These are phyloP conservation scores for Ophiodon elongatus DNA, from an alignment of 2,113 vertebrate genomes.

Conservation along the genomic window DNA sequence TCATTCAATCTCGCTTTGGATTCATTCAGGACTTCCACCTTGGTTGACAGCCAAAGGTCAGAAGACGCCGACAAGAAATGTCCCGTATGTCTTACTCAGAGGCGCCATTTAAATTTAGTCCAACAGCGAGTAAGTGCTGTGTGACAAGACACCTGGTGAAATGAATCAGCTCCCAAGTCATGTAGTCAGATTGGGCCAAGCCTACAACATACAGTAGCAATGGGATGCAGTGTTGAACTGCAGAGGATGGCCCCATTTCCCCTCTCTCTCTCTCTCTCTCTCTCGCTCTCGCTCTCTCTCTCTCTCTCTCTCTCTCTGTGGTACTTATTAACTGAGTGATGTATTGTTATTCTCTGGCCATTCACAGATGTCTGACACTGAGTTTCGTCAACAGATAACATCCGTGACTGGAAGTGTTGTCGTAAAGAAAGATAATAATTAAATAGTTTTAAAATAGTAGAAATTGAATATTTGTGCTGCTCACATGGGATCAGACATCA, in stretches of 20 bases:
- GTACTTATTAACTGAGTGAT: slow-evolving; percentile 33
- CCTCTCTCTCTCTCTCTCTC: slow-evolving; percentile 35
- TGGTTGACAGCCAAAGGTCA: slow-evolving; percentile 76
- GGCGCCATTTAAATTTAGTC: slow-evolving; percentile 39
- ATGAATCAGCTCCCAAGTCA: slow-evolving; percentile 43
- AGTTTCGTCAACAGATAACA: slow-evolving; percentile 45
- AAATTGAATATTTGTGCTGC: not conserved
- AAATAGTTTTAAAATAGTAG: too few species aligned
- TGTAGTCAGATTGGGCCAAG: slow-evolving; percentile 11
- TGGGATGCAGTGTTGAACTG: slow-evolving; percentile 14
- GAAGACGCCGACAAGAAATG: slow-evolving; percentile 45
- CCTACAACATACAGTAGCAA: not conserved
- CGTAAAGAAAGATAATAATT: slow-evolving; percentile 14
- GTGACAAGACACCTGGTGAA: slow-evolving; percentile 32
- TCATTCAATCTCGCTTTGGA: slow-evolving; percentile 56
- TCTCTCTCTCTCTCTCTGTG: slow-evolving; percentile 61
- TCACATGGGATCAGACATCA: slow-evolving; percentile 39
- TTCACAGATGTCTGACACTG: slow-evolving; percentile 65
- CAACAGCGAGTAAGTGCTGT: slow-evolving; percentile 29
- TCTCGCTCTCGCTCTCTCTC: slow-evolving; percentile 45
- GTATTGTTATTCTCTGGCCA: slow-evolving; percentile 45
- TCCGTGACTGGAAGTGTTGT: slow-evolving; percentile 4
- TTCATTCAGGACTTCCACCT: slow-evolving; percentile 61
- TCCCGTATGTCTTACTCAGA: slow-evolving; percentile 19
- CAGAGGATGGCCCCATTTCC: slow-evolving; percentile 49